Conservation (phyloP, 2,888 invertebrate genomes). For the Pantelozetes paolii region DNA sequence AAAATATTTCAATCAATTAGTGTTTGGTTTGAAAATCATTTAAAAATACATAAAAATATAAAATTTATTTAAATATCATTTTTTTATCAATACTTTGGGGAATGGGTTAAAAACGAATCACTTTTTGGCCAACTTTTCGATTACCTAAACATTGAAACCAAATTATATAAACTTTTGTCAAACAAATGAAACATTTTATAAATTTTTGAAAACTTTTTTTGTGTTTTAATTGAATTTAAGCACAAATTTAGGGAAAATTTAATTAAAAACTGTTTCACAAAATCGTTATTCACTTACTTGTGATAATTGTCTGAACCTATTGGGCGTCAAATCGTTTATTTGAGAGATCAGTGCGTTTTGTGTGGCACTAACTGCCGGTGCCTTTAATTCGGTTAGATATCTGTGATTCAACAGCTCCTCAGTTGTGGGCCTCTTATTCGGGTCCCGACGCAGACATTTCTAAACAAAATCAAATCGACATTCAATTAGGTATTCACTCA, state of each 20-base stretch:
- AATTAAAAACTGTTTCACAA: background rate
- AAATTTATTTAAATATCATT: too few relatives aligned
- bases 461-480: conserved; percentile 48
- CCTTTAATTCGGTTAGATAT: conserved; percentile 41
- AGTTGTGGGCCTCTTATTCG: conserved; percentile 68
- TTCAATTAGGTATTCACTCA: background rate
- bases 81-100: too few relatives aligned
- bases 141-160: background rate
- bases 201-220: background rate
- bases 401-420: conserved; percentile 63
- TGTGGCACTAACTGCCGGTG: background rate
- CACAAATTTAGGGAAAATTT: too few relatives aligned
- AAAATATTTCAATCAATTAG: too few relatives aligned
- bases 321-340: conserved; percentile 19
- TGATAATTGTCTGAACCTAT: conserved; percentile 26
- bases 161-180: too few relatives aligned
- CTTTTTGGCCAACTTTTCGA: conserved; percentile 8
- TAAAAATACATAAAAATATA: too few relatives aligned
- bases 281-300: conserved; percentile 9
- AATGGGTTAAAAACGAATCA: background rate
- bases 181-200: background rate
- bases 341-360: background rate
- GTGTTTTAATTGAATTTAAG: too few relatives aligned
- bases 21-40: too few relatives aligned
- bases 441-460: conserved; percentile 69